phyloP scores from a whole-genome alignment of 2,797 vertebrate genomes.

The Gymnodraco acuticeps region DNA sequence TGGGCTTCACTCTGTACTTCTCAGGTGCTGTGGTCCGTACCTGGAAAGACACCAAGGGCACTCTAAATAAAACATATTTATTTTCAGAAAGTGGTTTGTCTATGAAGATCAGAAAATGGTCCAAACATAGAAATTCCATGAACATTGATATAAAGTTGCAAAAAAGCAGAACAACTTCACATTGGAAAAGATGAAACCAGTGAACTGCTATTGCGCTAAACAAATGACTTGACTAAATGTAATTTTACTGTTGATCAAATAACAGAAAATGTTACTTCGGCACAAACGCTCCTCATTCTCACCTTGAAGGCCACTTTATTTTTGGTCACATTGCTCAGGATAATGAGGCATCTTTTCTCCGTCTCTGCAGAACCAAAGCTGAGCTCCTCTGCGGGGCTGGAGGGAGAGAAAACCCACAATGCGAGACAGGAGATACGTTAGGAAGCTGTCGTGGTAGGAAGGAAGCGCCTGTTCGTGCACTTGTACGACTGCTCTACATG shows the following conservation, averaged over 20 bases:
- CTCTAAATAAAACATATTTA: background rate
- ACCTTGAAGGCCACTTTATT: slow-evolving; percentile 98
- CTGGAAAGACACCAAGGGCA: slow-evolving; percentile 72
- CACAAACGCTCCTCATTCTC: slow-evolving; percentile 48
- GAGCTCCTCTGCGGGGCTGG: slow-evolving; percentile 95
- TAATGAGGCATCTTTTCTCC: slow-evolving; percentile 94
- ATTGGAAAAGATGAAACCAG: background rate
- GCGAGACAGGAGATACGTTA: slow-evolving; percentile 14
- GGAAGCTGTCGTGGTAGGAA: slow-evolving; percentile 18
- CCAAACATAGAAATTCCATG: background rate
- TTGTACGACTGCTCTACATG: background rate
- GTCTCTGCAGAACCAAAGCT: slow-evolving; percentile 93
- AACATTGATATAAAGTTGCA: background rate
- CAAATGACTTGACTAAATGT: background rate
- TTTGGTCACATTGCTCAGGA: slow-evolving; percentile 94
- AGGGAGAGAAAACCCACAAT: slow-evolving; percentile 9
- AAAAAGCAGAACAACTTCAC: slow-evolving; percentile 7
- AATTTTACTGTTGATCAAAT: too few relatives aligned
- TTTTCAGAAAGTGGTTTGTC: background rate
- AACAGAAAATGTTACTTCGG: background rate
- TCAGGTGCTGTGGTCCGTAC: slow-evolving; percentile 98
- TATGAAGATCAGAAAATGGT: background rate
- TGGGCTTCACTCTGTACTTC: slow-evolving; percentile 97
- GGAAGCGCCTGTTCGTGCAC: slow-evolving; percentile 5
- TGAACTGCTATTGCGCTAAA: background rate